Percentiles rank a stretch among this genome's conserved stretches.
Conservation (phyloP, 1,140 invertebrate genomes). For the Neodiprion fabricii region DNA sequence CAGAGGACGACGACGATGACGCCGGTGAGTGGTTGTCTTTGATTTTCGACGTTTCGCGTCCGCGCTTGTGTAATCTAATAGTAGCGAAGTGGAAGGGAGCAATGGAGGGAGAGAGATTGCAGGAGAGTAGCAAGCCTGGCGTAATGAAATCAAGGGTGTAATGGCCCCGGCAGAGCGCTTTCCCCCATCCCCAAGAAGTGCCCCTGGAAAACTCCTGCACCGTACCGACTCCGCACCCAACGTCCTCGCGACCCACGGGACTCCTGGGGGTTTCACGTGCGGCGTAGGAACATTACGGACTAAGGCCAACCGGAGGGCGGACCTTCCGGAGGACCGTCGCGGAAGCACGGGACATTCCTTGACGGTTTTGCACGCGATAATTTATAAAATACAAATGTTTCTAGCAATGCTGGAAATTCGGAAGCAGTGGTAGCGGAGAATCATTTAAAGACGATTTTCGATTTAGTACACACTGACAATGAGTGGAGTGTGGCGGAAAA, state of each 20-base stretch:
- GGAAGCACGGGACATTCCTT: neutral
- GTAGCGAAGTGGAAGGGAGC: constrained; percentile 18
- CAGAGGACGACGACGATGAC: neutral
- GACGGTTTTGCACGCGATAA: neutral
- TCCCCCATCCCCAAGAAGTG: constrained; percentile 22
- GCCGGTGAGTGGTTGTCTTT: neutral
- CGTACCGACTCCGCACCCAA: constrained; percentile 23
- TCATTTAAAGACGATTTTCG: too few species aligned
- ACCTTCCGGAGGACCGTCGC: neutral
- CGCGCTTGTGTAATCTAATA: constrained; percentile 2
- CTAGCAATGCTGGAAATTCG: too few species aligned
- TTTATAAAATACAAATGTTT: too few species aligned
- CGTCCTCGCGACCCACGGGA: neutral
- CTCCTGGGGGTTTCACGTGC: constrained; percentile 41
- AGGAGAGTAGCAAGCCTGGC: constrained; percentile 32
- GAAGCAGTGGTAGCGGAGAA: too few species aligned
- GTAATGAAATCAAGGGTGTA: constrained; percentile 57
- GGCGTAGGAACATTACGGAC: constrained; percentile 51
- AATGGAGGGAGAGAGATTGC: constrained; percentile 37
- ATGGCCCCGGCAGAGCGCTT: constrained; percentile 54
- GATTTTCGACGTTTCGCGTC: constrained; percentile 1
- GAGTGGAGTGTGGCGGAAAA: too few species aligned
- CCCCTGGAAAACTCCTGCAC: constrained; percentile 28
- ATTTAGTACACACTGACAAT: too few species aligned
- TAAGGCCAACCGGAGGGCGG: constrained; percentile 28